These are phyloP conservation scores for Zapus hudsonius DNA, from an alignment of 2,113 vertebrate genomes.

Conservation along the genomic window DNA sequence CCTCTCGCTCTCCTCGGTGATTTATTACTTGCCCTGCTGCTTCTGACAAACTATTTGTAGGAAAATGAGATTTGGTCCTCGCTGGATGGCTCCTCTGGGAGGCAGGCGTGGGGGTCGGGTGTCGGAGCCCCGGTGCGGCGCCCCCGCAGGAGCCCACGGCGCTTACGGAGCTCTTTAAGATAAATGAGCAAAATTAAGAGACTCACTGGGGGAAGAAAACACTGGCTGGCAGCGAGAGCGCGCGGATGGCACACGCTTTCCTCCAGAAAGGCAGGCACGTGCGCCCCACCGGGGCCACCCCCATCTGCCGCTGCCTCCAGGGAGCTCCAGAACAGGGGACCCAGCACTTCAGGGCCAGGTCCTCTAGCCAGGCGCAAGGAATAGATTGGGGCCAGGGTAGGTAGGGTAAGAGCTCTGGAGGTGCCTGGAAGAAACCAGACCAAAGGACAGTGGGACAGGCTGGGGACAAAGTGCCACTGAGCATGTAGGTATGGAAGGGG, in stretches of 20 bases:
- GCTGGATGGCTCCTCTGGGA: conserved; percentile 94
- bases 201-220: conserved; percentile 92
- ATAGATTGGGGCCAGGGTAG: conserved; percentile 27
- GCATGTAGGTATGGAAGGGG: not conserved
- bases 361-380: conserved; percentile 26
- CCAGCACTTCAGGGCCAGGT: not conserved
- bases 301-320: conserved; percentile 79
- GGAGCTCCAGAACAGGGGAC: conserved; percentile 13
- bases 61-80: conserved; percentile 94
- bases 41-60: conserved; percentile 97
- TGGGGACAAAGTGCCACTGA: not conserved
- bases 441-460: not conserved
- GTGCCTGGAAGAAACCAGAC: conserved; percentile 26
- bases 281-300: conserved; percentile 66
- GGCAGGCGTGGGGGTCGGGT: conserved; percentile 89
- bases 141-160: conserved; percentile 85
- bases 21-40: conserved; percentile 94
- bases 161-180: conserved; percentile 92
- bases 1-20: conserved; percentile 88
- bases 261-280: conserved; percentile 67
- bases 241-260: conserved; percentile 62
- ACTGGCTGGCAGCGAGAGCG: conserved; percentile 64
- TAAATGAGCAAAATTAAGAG: conserved; percentile 97
- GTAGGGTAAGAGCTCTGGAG: conserved; percentile 9
- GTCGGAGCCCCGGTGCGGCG: conserved; percentile 76